Conservation (phyloP, 2,113 vertebrate genomes). For the Pedetes capensis region DNA sequence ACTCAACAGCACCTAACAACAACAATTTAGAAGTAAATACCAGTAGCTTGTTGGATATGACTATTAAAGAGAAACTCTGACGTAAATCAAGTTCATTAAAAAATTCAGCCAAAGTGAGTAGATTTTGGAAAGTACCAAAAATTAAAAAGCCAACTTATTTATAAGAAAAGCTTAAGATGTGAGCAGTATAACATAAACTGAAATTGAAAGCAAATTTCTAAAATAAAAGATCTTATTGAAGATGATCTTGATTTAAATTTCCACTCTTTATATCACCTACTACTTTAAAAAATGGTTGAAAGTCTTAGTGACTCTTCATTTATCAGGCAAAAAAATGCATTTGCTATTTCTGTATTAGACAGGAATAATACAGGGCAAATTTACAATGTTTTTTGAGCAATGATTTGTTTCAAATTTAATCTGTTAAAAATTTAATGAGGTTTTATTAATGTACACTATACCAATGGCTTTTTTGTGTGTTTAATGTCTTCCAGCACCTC, state of each 20-base stretch:
- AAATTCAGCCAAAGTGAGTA: not conserved
- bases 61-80: not conserved
- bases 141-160: not conserved
- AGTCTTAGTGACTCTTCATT: not conserved
- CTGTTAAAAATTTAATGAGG: not conserved
- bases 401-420: not conserved
- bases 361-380: not conserved
- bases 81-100: constrained; percentile 8
- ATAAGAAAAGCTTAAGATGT: not conserved
- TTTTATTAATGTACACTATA: not conserved
- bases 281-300: not conserved
- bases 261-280: not conserved
- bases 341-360: not conserved
- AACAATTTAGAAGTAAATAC: constrained; percentile 1
- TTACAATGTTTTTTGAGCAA: not conserved
- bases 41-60: not conserved
- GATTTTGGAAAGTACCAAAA: not conserved
- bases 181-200: not conserved
- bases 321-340: not conserved
- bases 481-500: constrained; percentile 84
- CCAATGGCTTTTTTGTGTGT: not conserved
- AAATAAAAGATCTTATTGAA: not conserved
- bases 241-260: not conserved
- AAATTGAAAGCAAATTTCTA: not conserved
- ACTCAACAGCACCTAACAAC: no score